These are phyloP conservation scores for Xenopus borealis DNA, from an alignment of 2,113 vertebrate genomes.

Conservation along the genomic window DNA sequence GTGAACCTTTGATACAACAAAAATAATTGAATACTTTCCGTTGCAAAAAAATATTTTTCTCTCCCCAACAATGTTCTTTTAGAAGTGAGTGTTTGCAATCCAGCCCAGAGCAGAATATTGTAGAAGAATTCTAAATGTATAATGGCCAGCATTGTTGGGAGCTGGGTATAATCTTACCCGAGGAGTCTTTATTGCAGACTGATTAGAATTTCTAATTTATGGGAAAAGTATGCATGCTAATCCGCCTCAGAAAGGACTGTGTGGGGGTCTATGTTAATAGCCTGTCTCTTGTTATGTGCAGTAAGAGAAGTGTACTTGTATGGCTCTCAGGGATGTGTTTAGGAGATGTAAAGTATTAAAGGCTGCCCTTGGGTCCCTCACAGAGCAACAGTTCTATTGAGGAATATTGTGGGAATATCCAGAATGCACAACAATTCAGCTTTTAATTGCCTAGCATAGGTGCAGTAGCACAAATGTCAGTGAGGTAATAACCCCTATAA, in stretches of 20 bases:
- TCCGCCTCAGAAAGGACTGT: conserved; percentile 17
- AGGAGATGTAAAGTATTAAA: too few species aligned
- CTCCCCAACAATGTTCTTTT: background rate
- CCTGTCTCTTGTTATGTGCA: conserved; percentile 14
- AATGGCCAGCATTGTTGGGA: conserved; percentile 36
- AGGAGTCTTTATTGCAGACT: conserved; percentile 35
- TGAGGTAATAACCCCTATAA: too few species aligned
- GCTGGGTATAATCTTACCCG: conserved; percentile 40
- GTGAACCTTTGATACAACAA: too few species aligned
- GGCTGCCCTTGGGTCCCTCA: too few species aligned
- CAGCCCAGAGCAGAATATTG: conserved; percentile 21
- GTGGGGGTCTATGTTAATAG: conserved; percentile 37
- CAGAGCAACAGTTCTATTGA: too few species aligned
- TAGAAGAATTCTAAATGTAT: conserved; percentile 34
- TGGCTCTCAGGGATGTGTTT: too few species aligned
- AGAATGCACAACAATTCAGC: too few species aligned
- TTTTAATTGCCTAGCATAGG: too few species aligned
- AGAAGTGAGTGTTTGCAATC: conserved; percentile 20
- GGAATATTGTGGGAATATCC: too few species aligned
- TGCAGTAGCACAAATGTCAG: too few species aligned
- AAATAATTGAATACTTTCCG: too few species aligned
- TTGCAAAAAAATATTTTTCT: too few species aligned
- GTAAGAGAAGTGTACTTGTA: background rate
- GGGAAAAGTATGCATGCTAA: conserved; percentile 42
- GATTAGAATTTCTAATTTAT: conserved; percentile 47